phyloP scores from a whole-genome alignment of 1,140 invertebrate species.

The Apis mellifera region Amel_HAv3.1 CM009932.2:10771001-10771500 shows the following conservation, averaged over 20 bases:
- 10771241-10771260: constrained; percentile 31
- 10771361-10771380: constrained; percentile 61
- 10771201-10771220: neutral
- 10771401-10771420: constrained; percentile 24
- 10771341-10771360: constrained; percentile 49
- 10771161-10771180: constrained; percentile 63
- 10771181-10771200: constrained; percentile 56
- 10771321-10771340: constrained; percentile 66
- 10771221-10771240: constrained; percentile 11
- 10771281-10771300: constrained; percentile 42
- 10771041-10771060: constrained; percentile 67
- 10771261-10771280: constrained; percentile 34
- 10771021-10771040: neutral
- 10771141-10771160: constrained; percentile 21
- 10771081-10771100: constrained; percentile 20
- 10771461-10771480: constrained; percentile 66
- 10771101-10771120: no score
- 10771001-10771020: neutral
- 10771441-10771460: constrained; percentile 62
- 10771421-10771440: constrained; percentile 20
- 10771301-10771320: constrained; percentile 68
- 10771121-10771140: constrained; percentile 11
- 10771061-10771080: constrained; percentile 65
- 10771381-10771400: constrained; percentile 61
- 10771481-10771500: neutral